Evolutionary conservation across 1,140 invertebrate species (phyloP), one percentile per base, ranked within the genome.

Genomic region (Battus philenor): DNA sequence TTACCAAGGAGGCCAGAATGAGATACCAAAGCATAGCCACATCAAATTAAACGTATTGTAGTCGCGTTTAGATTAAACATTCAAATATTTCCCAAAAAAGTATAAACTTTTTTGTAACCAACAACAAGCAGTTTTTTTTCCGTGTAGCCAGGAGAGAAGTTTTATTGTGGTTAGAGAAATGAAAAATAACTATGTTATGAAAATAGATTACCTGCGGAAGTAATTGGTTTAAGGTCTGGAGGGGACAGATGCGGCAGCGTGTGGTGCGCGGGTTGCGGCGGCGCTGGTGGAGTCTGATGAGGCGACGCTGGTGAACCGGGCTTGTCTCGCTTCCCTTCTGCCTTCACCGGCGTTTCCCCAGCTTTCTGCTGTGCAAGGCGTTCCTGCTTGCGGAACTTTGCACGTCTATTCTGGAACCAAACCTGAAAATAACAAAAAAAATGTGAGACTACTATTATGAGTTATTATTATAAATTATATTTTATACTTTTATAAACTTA

Each of bases 371-470:
- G 93, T 1, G 93, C 92, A 31, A 94, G 71, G 10, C 93, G 86
- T 81, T 98, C 96, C 70, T 98, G 96, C 85, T 98, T 98, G 11
- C 97, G 89, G 68, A 97, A 96, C 80, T 97, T 98, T 0, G 95
- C 95, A 24, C 96, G 87, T 30, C 96, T 86, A 71, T 97, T 98
- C 87, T 97, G 96, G 73, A 98, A 98, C 96, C 96, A 97, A 0
- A 97, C 95, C 95, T 97, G 87, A 6, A 90, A 88, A 50, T 50
- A 45, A 53, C n/a, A n/a, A n/a, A n/a, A n/a, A n/a, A n/a, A n/a
- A n/a, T n/a, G n/a, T n/a, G n/a, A n/a, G n/a, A n/a, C n/a, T n/a
- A n/a, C n/a, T n/a, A n/a, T n/a, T n/a, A n/a, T n/a, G n/a, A n/a
- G n/a, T n/a, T n/a, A n/a, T n/a, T n/a, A n/a, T n/a, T n/a, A n/a